These are phyloP conservation scores for Spicauda simplicius DNA, from an alignment of 2,888 invertebrate species.

Conservation along the genomic window DNA sequence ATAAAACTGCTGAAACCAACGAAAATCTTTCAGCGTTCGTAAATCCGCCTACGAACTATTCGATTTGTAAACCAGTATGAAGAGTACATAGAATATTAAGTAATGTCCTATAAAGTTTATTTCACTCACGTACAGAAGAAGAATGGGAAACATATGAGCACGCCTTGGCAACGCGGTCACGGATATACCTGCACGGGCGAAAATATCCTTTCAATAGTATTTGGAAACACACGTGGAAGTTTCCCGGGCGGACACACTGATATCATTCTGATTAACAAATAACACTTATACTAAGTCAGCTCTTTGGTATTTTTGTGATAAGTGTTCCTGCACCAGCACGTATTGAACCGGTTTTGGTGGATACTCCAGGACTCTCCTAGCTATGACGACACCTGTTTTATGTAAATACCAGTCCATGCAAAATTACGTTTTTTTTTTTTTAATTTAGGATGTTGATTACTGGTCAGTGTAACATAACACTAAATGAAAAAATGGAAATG, in stretches of 20 bases:
- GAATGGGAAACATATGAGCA: slow-evolving; percentile 48
- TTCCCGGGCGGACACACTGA: neutral
- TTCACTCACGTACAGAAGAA: slow-evolving; percentile 45
- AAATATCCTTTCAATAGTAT: slow-evolving; percentile 43
- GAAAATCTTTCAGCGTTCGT: neutral
- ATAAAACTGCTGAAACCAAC: neutral
- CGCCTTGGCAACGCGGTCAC: slow-evolving; percentile 46
- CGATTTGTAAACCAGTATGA: slow-evolving; percentile 31
- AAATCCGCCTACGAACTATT: slow-evolving; percentile 28
- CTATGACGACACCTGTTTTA: too few relatives aligned
- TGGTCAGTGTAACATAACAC: too few relatives aligned
- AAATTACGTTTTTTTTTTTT: too few relatives aligned
- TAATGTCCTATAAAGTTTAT: slow-evolving; percentile 39
- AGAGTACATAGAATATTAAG: slow-evolving; percentile 20
- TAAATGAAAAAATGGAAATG: too few relatives aligned
- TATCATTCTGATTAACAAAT: too few relatives aligned
- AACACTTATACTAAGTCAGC: too few relatives aligned
- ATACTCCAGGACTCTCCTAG: too few relatives aligned
- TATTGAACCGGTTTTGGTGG: too few relatives aligned
- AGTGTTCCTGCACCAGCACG: too few relatives aligned
- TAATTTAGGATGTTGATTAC: too few relatives aligned
- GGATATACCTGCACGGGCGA: slow-evolving; percentile 44
- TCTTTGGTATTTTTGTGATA: too few relatives aligned
- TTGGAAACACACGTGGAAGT: slow-evolving; percentile 1
- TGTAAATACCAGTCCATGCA: too few relatives aligned